Conservation (phyloP, 92 coral and sea anemone genomes). For the Plumapathes pennacea region DNA sequence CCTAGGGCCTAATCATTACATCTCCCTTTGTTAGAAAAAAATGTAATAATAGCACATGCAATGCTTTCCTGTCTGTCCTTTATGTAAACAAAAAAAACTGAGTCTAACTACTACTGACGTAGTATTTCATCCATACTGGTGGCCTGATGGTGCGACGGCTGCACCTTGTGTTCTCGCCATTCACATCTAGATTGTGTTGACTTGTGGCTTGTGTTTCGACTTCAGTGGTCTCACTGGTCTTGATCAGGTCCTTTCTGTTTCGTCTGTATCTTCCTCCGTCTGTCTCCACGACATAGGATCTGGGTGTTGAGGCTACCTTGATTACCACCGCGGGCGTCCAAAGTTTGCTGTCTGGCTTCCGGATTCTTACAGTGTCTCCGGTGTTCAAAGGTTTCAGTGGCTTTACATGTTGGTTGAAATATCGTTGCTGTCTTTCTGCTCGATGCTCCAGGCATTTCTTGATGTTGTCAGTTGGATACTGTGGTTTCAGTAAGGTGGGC, state of each 20-base stretch:
- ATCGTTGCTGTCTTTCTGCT: slow-evolving; percentile 14
- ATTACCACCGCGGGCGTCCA: slow-evolving; percentile 14
- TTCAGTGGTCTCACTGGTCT: background rate
- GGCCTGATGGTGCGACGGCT: too few relatives aligned
- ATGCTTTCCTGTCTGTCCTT: background rate
- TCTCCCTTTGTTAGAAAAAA: background rate
- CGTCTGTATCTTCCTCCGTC: slow-evolving; percentile 22
- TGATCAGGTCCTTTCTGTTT: slow-evolving; percentile 25
- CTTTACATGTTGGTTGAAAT: slow-evolving; percentile 16
- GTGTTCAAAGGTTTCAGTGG: slow-evolving; percentile 9
- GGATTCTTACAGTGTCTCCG: slow-evolving; percentile 8
- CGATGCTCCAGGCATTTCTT: slow-evolving; percentile 2
- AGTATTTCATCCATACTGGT: too few relatives aligned
- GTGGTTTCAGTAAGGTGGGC: slow-evolving; percentile 4
- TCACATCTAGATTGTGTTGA: background rate
- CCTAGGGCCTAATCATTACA: background rate
- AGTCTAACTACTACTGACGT: too few relatives aligned
- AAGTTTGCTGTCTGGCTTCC: slow-evolving; percentile 1
- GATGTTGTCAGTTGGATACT: background rate
- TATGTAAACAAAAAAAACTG: background rate
- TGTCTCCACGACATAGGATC: slow-evolving; percentile 22
- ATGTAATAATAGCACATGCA: background rate
- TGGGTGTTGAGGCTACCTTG: slow-evolving; percentile 1
- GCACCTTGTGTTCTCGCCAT: too few relatives aligned
- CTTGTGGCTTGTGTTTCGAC: background rate